Evolutionary conservation across 2,797 vertebrate species (phyloP), one percentile per base, ranked within the genome.

Genomic region (Propithecus perrieri): DNA sequence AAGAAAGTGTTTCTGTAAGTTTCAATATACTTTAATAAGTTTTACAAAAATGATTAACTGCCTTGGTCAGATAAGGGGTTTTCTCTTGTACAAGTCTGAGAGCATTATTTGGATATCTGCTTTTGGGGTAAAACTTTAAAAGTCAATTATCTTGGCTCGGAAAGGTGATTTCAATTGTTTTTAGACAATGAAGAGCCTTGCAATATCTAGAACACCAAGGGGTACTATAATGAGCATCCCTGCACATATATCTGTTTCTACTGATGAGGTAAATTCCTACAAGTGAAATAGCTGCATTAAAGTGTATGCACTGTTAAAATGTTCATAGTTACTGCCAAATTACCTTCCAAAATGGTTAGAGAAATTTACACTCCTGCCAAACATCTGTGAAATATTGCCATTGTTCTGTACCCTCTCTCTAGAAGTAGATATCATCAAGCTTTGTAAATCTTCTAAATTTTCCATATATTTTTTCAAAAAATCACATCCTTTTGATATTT

Each of bases 11-110:
- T 85, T 76, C 41, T 88, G 17, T 91, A 83, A 91, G 65, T 46
- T 81, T 93, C 78, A 92, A 46, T 76, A 59, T 41, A 76, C 30
- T 87, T 87, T 38, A 84, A 63, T 87, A 94, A 59, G 71, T 94
- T 61, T 88, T 46, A 94, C 7, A 38, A 48, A 95, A 95, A 93
- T 6, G 2, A 81, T 76, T 94, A 88, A 57, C 18, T 75, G 43
- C 67, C 48, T 69, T 95, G 4, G 26, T 83, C 59, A 95, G 72
- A 78, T 90, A 79, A 14, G 35, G 43, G 26, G 24, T 63, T 89
- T 91, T 96, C 14, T 83, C 69, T 83, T 24, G n/a, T 91, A 26
- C 15, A 78, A 78, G 35, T 67, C 22, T 69, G 33, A 87, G 57
- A 61, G 12, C 22, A 26, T 81, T 76, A 91, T 89, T 76, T 67